Percentiles rank a stretch among this genome's conserved stretches.
Conservation (phyloP, 1,140 invertebrate genomes). For the Penaeus chinensis region DNA sequence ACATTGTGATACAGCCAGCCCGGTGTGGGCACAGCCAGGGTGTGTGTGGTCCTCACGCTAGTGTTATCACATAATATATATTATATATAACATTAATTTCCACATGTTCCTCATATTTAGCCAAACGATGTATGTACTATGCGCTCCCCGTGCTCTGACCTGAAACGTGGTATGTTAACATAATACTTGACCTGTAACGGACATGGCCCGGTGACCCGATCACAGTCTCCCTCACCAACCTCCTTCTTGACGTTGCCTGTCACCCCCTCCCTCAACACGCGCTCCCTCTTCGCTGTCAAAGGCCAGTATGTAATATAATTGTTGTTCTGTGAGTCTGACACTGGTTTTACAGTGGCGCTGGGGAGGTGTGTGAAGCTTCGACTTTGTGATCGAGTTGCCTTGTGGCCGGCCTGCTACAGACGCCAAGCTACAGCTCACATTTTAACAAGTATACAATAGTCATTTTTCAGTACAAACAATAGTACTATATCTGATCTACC, state of each 20-base stretch:
- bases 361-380: neutral
- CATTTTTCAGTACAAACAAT: constrained; percentile 60
- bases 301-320: constrained; percentile 53
- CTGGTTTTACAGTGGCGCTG: constrained; percentile 26
- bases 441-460: constrained; percentile 55
- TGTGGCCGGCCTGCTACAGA: neutral
- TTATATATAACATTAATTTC: constrained; percentile 54
- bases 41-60: constrained; percentile 42
- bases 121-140: constrained; percentile 41
- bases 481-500: constrained; percentile 56
- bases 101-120: constrained; percentile 57
- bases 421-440: constrained; percentile 31
- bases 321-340: constrained; percentile 18
- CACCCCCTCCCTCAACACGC: neutral
- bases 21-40: constrained; percentile 1
- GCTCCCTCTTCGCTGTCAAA: constrained; percentile 20
- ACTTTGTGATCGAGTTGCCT: neutral
- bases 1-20: constrained; percentile 33
- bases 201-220: neutral
- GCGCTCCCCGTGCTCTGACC: constrained; percentile 58
- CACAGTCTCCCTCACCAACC: neutral
- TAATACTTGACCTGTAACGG: constrained; percentile 30
- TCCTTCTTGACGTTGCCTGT: neutral
- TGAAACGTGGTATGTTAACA: constrained; percentile 34
- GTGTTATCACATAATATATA: constrained; percentile 47